Evolutionary conservation across 2,797 vertebrate species (phyloP), one percentile per base, ranked within the genome.

Genomic region (Neosalanx taihuensis): DNA sequence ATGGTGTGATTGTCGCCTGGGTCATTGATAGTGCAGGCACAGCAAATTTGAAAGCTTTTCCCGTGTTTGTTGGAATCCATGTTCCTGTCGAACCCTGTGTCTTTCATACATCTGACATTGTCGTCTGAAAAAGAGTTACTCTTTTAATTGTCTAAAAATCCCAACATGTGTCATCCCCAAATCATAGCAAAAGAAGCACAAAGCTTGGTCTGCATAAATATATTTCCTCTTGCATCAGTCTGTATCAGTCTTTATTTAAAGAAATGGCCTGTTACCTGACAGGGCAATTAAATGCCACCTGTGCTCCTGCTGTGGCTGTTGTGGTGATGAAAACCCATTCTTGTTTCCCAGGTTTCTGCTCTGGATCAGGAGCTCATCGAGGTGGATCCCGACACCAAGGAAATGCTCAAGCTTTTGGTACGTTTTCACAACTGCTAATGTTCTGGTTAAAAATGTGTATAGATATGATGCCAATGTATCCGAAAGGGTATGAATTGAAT

Each of bases 311-410:
- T 12, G 41, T 46, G 37, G 41, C 9, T 18, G 35, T 46, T 13
- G 18, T 23, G 1, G 13, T 41, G 6, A 31, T 49, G 17, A 5
- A 41, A 29, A 26, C 46, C 1, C 3, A n/a, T 35, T 64, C 17
- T 51, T 67, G 17, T 33, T 53, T 74, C 2, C 2, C 79, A 96
- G 95, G 95, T 96, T 62, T 96, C 95, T 79, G 95, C 95, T 60
- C 88, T 96, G 1, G 95, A 96, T 81, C 95, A 96, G 83, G 95
- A 96, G 83, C 93, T 95, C 69, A 96, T 96, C 13, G 95, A 96
- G 81, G 94, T 96, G 9, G 94, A 96, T 72, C 94, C 94, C 0
- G 95, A 96, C 78, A 96, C 95, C 56, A 96, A 94, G 88, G 95
- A 96, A 71, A 96, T 96, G 95, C 86, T 96, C 86, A 96, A 95